Evolutionary conservation across 2,888 invertebrate genomes (phyloP), one percentile per base, ranked within the genome.

Genomic region (Phortica magna): DNA sequence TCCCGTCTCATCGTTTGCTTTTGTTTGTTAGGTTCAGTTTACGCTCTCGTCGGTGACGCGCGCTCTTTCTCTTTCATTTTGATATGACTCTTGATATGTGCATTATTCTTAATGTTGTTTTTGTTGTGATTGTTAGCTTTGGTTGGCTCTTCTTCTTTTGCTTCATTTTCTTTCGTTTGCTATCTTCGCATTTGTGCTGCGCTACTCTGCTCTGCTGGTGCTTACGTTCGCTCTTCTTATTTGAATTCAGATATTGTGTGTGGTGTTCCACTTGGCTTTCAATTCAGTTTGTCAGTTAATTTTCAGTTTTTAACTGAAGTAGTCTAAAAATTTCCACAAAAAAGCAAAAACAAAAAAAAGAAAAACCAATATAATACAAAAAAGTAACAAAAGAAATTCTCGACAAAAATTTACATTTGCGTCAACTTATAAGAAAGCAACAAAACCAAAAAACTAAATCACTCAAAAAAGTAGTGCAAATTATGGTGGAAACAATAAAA

Each of bases 241-340:
- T 81, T 82, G 83, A 78, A 82, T 78, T 83, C 79, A 83, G 80
- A 81, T 83, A 81, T 80, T 81, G 59, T 77, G 81, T 83, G 78
- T 74, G 81, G 76, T 82, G 83, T 81, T 83, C 48, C 72, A 72
- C 57, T 72, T 72, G 57, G 59, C 55, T 57, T 19, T 61, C 31
- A 41, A 61, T 73, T 73, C 59, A 57, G 41, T 61, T 77, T 83
- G 86, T 79, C 85, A 85, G 88, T 88, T 86, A 85, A 88, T 85
- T 84, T 85, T 86, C 83, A 83, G 87, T 86, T 82, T 85, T 87
- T 86, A 88, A 85, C 86, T 85, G 87, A 86, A 88, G 84, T 86
- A 84, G 84, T 81, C 88, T 88, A 83, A 84, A 84, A 82, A 82
- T 78, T 73, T 77, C 77, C 65, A 72, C 48, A 79, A 75, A 78